phyloP scores from a whole-genome alignment of 37 sponge, comb jelly and placozoan genomes.

The Dysidea cf. avara region DNA sequence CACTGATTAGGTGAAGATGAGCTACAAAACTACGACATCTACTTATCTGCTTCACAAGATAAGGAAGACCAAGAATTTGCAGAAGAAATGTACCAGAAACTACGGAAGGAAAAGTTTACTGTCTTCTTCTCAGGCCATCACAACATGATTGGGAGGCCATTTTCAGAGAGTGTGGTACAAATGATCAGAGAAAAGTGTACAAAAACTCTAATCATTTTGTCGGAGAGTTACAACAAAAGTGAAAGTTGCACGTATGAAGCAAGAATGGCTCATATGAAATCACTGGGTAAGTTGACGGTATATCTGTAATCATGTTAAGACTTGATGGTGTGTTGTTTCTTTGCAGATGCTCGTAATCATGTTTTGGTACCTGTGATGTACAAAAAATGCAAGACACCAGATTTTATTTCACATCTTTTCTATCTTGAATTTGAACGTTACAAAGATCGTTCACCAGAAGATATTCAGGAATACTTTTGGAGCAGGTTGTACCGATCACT shows the following conservation, averaged over 20 bases:
- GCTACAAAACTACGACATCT: too few species aligned
- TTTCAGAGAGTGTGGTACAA: background rate
- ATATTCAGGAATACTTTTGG: constrained; percentile 65
- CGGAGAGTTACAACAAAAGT: background rate
- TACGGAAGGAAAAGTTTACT: background rate
- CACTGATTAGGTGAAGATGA: too few species aligned
- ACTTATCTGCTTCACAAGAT: constrained; percentile 1
- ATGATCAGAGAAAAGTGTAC: constrained; percentile 21
- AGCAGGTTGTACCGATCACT: constrained; percentile 26
- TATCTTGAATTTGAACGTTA: constrained; percentile 55
- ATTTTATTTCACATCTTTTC: constrained; percentile 42
- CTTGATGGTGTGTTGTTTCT: background rate
- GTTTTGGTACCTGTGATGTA: constrained; percentile 63
- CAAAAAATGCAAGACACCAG: constrained; percentile 55
- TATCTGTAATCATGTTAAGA: background rate
- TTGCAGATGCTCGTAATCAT: constrained; percentile 46
- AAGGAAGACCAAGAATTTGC: constrained; percentile 66
- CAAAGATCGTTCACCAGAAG: constrained; percentile 12
- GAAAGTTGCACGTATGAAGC: constrained; percentile 12
- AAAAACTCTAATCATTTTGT: constrained; percentile 14
- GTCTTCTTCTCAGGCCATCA: too few species aligned
- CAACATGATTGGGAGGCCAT: too few species aligned
- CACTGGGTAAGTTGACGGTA: constrained; percentile 2
- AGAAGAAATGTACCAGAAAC: constrained; percentile 25
- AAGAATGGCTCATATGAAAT: constrained; percentile 10